phyloP scores from a whole-genome alignment of 2,888 invertebrate species.

The Drosophila basisetae region DNA sequence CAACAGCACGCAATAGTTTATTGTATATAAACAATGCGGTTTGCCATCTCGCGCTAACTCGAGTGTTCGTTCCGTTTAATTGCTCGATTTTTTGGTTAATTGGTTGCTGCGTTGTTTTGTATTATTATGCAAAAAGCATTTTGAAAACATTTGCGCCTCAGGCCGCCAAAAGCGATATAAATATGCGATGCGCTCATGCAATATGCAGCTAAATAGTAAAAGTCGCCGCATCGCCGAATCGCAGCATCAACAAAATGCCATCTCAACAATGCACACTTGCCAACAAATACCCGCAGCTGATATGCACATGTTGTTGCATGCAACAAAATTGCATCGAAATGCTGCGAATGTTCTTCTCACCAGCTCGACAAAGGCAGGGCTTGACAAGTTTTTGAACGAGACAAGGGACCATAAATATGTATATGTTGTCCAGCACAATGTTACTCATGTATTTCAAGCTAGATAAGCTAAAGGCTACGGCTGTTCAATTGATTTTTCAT shows the following conservation, averaged over 20 bases:
- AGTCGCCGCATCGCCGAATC: neutral
- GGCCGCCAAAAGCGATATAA: conserved; percentile 39
- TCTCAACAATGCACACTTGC: conserved; percentile 34
- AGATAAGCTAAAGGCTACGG: neutral
- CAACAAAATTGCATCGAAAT: neutral
- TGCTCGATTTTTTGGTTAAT: conserved; percentile 60
- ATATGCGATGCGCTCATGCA: conserved; percentile 64
- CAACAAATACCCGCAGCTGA: conserved; percentile 19
- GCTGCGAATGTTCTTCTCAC: neutral
- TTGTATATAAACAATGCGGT: conserved; percentile 41
- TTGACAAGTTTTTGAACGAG: no score
- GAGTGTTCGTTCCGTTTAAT: conserved; percentile 36
- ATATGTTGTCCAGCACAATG: neutral
- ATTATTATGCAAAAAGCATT: conserved; percentile 41
- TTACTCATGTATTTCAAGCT: no score
- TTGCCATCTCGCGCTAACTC: conserved; percentile 38
- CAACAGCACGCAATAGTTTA: conserved; percentile 25
- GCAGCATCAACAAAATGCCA: conserved; percentile 25
- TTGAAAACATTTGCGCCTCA: conserved; percentile 34
- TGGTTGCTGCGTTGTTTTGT: conserved; percentile 55
- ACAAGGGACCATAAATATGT: neutral
- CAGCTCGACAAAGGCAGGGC: neutral
- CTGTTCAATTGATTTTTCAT: neutral
- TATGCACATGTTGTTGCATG: neutral
- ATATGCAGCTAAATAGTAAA: neutral